phyloP scores from a whole-genome alignment of 2,888 invertebrate species.

The Parnassius smintheus region DNA sequence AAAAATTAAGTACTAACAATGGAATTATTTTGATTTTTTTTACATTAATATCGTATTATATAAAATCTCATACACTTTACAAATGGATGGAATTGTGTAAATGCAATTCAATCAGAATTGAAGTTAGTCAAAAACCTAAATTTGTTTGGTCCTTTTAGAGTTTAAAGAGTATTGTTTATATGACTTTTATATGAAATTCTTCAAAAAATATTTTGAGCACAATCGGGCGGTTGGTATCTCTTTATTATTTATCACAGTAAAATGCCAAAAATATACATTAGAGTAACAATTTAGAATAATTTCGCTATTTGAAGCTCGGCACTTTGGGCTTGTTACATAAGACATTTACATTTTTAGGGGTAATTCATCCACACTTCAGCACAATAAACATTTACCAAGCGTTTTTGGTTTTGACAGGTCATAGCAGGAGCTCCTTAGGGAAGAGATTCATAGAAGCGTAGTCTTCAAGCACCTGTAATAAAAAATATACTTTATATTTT shows the following conservation, averaged over 20 bases:
- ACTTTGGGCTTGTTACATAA: background rate
- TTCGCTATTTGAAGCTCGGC: constrained; percentile 23
- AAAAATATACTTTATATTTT: background rate
- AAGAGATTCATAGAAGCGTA: constrained; percentile 91
- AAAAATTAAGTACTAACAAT: constrained; percentile 28
- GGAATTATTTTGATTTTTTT: constrained; percentile 12
- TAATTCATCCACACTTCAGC: constrained; percentile 11
- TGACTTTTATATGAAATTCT: constrained; percentile 23
- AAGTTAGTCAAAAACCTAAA: background rate
- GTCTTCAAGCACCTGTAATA: constrained; percentile 87
- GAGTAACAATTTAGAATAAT: constrained; percentile 3
- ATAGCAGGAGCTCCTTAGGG: constrained; percentile 85
- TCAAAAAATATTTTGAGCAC: constrained; percentile 30
- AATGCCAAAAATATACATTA: constrained; percentile 19
- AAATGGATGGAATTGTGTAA: constrained; percentile 20
- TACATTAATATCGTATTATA: constrained; percentile 2
- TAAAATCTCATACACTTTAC: constrained; percentile 20
- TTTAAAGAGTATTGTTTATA: constrained; percentile 1
- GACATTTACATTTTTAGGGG: constrained; percentile 2
- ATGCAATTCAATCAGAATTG: constrained; percentile 5
- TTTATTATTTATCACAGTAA: constrained; percentile 29
- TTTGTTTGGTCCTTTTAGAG: background rate
- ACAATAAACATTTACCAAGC: constrained; percentile 27
- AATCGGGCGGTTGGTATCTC: constrained; percentile 18
- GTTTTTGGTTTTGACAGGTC: constrained; percentile 45